Evolutionary conservation across 30 jellyfish, hydroid and myxozoan genomes (phyloP).

Genomic region (Aurelia aurita): DNA sequence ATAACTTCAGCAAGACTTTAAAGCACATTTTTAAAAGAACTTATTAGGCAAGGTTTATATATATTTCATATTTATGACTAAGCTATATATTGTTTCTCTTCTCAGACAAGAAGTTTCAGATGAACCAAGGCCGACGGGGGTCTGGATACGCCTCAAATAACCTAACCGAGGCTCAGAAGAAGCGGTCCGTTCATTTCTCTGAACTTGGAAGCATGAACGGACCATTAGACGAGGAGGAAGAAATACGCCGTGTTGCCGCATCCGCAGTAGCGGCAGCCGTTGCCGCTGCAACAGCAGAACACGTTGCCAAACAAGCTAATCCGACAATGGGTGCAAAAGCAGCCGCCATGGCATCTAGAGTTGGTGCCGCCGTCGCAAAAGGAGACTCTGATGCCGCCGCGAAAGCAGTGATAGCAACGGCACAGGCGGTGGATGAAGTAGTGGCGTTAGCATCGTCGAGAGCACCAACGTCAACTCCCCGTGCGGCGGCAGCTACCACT

Average conservation of each 20-base stretch:
- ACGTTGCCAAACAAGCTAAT: constrained; percentile 94
- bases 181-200: constrained; percentile 87
- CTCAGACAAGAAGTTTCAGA: constrained; percentile 54
- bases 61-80: too few species aligned
- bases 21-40: too few species aligned
- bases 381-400: constrained; percentile 98
- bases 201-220: constrained; percentile 71
- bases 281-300: constrained; percentile 98
- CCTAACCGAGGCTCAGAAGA: constrained; percentile 60
- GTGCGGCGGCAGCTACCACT: constrained; percentile 16
- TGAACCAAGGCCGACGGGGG: constrained; percentile 30
- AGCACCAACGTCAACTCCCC: constrained; percentile 56
- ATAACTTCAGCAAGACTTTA: too few species aligned
- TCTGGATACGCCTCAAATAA: constrained; percentile 16
- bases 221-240: constrained; percentile 80
- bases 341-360: constrained; percentile 99
- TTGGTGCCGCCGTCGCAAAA: constrained; percentile 97
- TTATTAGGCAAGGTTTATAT: too few species aligned
- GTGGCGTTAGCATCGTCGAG: constrained; percentile 82
- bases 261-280: constrained; percentile 98
- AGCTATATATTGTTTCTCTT: background rate
- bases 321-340: constrained; percentile 99
- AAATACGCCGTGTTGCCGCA: constrained; percentile 81
- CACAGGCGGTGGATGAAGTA: constrained; percentile 95
- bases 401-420: constrained; percentile 96